Evolutionary conservation across 1,140 invertebrate genomes (phyloP), one percentile per base, ranked within the genome.

Genomic region (Sinonovacula constricta): DNA sequence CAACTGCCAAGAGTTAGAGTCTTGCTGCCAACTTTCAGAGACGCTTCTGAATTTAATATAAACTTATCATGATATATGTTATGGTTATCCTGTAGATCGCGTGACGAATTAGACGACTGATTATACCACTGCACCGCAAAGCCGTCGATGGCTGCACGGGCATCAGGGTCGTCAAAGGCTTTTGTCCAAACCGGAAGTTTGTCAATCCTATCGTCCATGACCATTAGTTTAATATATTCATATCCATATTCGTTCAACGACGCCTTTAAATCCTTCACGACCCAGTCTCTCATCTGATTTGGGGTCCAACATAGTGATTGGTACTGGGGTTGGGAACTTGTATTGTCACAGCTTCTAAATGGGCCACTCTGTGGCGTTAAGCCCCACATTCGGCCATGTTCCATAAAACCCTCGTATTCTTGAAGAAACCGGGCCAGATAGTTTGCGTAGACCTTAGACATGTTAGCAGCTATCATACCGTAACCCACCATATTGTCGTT

Each of bases 71-170:
- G n/a, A 4, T 95, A 93, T 12, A 90, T 83, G 10, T 92, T 76
- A 68, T 86, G 82, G 94, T 93, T 3, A 93, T 93, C 14, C 24
- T 93, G 90, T 0, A 97, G 85, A 1, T 93, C 71, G 1, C 80
- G 67, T 0, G 93, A 82, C 0, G 93, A 91, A n/a, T 93, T 87
- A 0, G 93, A 26, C 1, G 87, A 85, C 88, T 97, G 94, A 56
- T 85, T 54, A 83, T 94, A 97, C 94, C 94, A 97, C 88, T 97
- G 96, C 0, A 96, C 92, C 1, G 92, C 95, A 7, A 97, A 92
- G 10, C 96, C 96, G 86, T 94, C 93, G 12, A 96, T 92, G 88
- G 95, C 97, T 18, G 94, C 87, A 31, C 93, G 84, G 0, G 93
- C 93, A 56, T 68, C 62, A 34, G 63, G 51, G 24, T 78, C 54